phyloP scores from a whole-genome alignment of 2,797 vertebrate genomes.

The Halcyon chelicuti region DNA sequence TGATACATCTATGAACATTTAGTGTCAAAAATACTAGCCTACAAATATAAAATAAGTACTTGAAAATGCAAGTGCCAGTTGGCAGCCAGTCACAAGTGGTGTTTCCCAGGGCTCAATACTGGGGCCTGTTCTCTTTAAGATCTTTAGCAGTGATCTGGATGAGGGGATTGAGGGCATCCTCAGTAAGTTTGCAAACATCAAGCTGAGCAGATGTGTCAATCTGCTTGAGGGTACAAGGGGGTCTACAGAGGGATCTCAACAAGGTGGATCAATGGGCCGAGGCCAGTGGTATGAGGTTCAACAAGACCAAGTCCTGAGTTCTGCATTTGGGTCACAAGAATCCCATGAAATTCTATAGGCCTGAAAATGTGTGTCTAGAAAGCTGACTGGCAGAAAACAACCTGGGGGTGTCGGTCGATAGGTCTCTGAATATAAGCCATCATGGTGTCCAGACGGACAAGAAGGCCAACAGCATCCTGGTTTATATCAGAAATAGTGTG shows the following conservation, averaged over 20 bases:
- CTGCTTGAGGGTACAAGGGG: background rate
- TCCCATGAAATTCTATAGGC: background rate
- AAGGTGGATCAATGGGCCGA: background rate
- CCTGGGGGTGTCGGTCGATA: background rate
- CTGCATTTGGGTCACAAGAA: background rate
- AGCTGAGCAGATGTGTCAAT: background rate
- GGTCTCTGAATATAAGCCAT: background rate
- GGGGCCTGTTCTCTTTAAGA: background rate
- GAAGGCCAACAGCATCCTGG: background rate
- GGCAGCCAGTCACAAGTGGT: background rate
- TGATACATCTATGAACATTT: background rate
- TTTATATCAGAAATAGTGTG: background rate
- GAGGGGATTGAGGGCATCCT: background rate
- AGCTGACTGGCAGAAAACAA: background rate
- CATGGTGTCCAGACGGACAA: background rate
- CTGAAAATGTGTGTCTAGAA: background rate
- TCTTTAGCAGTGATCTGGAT: background rate
- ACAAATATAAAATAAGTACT: background rate
- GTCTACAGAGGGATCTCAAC: background rate
- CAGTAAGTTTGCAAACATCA: background rate
- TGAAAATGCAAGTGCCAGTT: background rate
- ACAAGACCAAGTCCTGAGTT: background rate
- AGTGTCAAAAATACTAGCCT: background rate
- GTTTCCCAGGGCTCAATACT: background rate
- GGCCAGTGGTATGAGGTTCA: background rate